Conservation (phyloP, 2,888 invertebrate species). For the Globia sparganii region DNA sequence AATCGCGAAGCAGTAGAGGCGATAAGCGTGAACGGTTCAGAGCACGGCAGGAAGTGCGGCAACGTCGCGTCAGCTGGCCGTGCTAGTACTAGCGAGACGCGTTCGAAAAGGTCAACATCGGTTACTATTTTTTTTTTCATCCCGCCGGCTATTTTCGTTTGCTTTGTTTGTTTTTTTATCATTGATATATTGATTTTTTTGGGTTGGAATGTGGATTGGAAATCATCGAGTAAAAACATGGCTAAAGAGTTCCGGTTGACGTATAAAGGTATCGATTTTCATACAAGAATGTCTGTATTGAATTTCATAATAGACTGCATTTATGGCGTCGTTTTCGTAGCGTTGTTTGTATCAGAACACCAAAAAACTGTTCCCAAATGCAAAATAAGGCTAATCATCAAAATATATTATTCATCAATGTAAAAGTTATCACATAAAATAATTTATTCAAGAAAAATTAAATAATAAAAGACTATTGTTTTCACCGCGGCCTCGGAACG, state of each 20-base stretch:
- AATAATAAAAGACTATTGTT: constrained; percentile 84
- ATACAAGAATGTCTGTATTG: constrained; percentile 51
- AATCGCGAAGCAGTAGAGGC: constrained; percentile 78
- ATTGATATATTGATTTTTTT: constrained; percentile 75
- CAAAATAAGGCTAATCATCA: constrained; percentile 48
- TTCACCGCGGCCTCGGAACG: constrained; percentile 86
- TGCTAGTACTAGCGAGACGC: constrained; percentile 87
- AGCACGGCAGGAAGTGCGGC: constrained; percentile 81
- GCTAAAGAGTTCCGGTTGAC: constrained; percentile 42
- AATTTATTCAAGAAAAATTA: constrained; percentile 78
- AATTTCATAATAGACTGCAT: constrained; percentile 56
- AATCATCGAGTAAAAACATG: constrained; percentile 53
- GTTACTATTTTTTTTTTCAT: constrained; percentile 86
- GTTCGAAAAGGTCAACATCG: constrained; percentile 89
- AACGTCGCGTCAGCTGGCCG: constrained; percentile 90
- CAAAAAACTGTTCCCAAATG: constrained; percentile 32
- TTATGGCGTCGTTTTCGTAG: constrained; percentile 35
- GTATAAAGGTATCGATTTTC: constrained; percentile 59
- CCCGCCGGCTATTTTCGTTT: constrained; percentile 83
- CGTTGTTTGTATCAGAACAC: constrained; percentile 42
- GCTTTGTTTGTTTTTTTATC: constrained; percentile 80
- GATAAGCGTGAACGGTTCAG: constrained; percentile 84
- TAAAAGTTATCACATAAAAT: constrained; percentile 63
- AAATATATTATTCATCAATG: constrained; percentile 53
- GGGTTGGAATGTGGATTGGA: constrained; percentile 60